phyloP scores from a whole-genome alignment of 2,797 vertebrate genomes.

The Gallinago nigripennis region DNA sequence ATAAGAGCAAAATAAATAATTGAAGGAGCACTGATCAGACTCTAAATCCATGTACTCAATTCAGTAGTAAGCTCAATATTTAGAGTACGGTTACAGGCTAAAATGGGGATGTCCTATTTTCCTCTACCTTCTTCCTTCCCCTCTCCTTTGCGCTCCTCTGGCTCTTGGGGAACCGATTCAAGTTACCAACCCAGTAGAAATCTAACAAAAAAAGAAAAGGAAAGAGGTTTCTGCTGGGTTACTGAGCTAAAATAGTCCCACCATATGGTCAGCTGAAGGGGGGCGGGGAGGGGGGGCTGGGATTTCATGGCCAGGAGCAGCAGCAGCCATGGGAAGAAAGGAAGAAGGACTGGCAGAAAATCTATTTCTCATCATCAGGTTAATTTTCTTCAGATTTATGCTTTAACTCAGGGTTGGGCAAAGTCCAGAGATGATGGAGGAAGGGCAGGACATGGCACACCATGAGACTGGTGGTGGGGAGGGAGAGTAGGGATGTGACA shows the following conservation, averaged over 20 bases:
- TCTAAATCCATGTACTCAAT: neutral
- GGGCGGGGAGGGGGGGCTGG: neutral
- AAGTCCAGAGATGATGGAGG: neutral
- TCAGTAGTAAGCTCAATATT: neutral
- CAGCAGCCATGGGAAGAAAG: neutral
- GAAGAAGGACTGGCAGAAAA: neutral
- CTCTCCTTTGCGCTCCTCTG: neutral
- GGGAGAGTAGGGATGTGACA: neutral
- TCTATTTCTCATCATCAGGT: neutral
- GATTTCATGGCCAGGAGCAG: neutral
- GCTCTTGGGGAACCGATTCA: neutral
- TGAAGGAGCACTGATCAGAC: neutral
- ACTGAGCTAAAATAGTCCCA: slow-evolving; percentile 21
- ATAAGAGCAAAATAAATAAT: neutral
- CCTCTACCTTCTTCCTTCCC: neutral
- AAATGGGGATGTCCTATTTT: neutral
- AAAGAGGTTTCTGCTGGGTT: neutral
- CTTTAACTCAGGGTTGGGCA: neutral
- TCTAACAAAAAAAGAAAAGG: neutral
- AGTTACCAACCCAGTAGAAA: neutral
- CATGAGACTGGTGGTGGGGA: neutral
- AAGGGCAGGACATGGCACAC: neutral
- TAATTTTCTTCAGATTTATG: neutral
- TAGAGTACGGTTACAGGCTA: neutral
- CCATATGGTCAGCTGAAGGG: slow-evolving; percentile 29